Evolutionary conservation across 2,797 vertebrate species (phyloP), one percentile per base, ranked within the genome.

Genomic region (Lepus oiostolus): DNA sequence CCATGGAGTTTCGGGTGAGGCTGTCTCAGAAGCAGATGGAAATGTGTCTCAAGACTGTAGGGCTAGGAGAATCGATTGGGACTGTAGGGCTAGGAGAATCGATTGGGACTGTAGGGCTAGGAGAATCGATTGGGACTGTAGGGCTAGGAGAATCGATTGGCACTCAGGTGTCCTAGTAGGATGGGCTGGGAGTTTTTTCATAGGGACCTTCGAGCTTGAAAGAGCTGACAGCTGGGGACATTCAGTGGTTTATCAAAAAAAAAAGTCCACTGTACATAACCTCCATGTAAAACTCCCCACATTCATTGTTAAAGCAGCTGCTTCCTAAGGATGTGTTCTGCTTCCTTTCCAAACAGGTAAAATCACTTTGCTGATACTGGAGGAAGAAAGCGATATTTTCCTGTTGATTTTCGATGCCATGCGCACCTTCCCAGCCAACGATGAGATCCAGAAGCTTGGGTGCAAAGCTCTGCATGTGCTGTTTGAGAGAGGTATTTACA

Each of bases 331-430:
- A 0, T 9, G 42, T 92, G 86, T 26, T 97, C 7, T 96, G 97
- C 8, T 96, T 97, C 47, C 96, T 47, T 94, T 97, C 47, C 71
- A 11, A 96, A 83, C 75, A 99, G 99, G 99, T 85, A 97, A 98
- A 93, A 96, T 98, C 85, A 96, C 98, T 90, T 98, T 98, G 94
- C 96, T 98, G 96, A 97, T 99, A 87, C 95, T 99, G 98, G 99
- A 99, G 88, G 99, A 99, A 93, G 99, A 99, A 8, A 98, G 98
- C 28, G 99, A 99, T 91, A 98, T 99, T 88, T 99, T 99, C 96
- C 96, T 98, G 54, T 96, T 99, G 97, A 97, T 99, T 88, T 98
- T 99, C 93, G 98, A 98, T 90, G 98, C 99, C 19, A 99, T 99
- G 99, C 98, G 98, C 90, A 97, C 50, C 21, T 99, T 99, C 97